phyloP scores from a whole-genome alignment of 2,797 vertebrate species.

The Carapus acus region DNA sequence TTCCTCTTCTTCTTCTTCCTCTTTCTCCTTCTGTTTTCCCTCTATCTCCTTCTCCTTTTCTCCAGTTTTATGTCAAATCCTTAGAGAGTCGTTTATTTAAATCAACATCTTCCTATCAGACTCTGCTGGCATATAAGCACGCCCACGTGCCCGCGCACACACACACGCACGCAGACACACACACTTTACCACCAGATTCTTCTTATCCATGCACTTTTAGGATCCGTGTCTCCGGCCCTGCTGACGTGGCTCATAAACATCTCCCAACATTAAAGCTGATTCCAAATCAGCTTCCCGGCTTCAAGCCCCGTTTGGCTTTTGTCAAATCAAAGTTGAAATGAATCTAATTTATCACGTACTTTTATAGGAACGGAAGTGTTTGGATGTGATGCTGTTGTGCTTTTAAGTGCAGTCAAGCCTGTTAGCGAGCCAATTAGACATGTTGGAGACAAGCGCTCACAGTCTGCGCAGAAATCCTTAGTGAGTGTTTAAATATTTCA shows the following conservation, averaged over 20 bases:
- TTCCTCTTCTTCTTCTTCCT: slow-evolving; percentile 54
- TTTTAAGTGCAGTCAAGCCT: slow-evolving; percentile 22
- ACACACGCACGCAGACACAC: slow-evolving; percentile 15
- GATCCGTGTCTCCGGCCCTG: slow-evolving; percentile 43
- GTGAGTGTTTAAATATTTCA: slow-evolving; percentile 24
- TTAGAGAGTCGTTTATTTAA: slow-evolving; percentile 76
- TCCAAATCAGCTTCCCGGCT: slow-evolving; percentile 11
- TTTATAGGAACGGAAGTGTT: slow-evolving; percentile 7
- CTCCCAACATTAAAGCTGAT: slow-evolving; percentile 29
- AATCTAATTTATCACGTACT: slow-evolving; percentile 7
- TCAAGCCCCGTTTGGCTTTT: slow-evolving; percentile 8
- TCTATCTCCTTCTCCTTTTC: slow-evolving; percentile 60
- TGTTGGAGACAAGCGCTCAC: slow-evolving; percentile 21
- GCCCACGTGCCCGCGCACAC: slow-evolving; percentile 3
- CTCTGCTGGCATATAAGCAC: slow-evolving; percentile 49
- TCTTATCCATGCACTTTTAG: slow-evolving; percentile 37
- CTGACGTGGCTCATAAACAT: slow-evolving; percentile 61
- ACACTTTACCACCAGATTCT: slow-evolving; percentile 29
- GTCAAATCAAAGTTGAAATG: slow-evolving; percentile 20
- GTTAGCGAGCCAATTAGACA: slow-evolving; percentile 29
- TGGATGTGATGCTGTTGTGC: slow-evolving; percentile 11
- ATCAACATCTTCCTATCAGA: slow-evolving; percentile 71
- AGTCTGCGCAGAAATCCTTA: slow-evolving; percentile 15
- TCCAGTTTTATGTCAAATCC: slow-evolving; percentile 70
- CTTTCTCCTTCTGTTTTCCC: slow-evolving; percentile 67